A percentile compares a stretch with the other conserved stretches of the same genome.
phyloP scores from a whole-genome alignment of 2,797 vertebrate species.

The Bovichtus diacanthus region DNA sequence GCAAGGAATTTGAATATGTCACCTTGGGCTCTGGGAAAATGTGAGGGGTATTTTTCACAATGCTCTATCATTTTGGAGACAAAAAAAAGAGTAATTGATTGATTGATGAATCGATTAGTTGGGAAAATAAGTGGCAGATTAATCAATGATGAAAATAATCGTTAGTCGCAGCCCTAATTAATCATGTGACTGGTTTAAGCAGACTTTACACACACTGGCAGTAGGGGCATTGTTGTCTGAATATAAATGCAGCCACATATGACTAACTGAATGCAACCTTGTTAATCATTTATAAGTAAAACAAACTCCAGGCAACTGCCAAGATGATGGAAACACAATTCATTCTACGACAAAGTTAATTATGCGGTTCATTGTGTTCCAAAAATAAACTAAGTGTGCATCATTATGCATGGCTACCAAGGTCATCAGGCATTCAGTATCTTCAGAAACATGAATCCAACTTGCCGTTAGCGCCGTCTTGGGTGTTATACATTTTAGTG shows the following conservation, averaged over 20 bases:
- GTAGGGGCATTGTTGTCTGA: slow-evolving; percentile 53
- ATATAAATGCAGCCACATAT: slow-evolving; percentile 63
- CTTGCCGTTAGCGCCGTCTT: slow-evolving; percentile 31
- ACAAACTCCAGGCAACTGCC: slow-evolving; percentile 73
- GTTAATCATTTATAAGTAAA: slow-evolving; percentile 75
- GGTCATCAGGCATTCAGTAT: slow-evolving; percentile 69
- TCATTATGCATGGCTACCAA: slow-evolving; percentile 74
- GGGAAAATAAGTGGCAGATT: slow-evolving; percentile 39
- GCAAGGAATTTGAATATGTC: slow-evolving; percentile 18
- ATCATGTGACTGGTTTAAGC: slow-evolving; percentile 45
- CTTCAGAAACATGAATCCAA: slow-evolving; percentile 56
- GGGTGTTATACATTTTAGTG: slow-evolving; percentile 54
- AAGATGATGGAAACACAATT: slow-evolving; percentile 66
- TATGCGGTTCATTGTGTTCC: slow-evolving; percentile 71
- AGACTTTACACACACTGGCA: slow-evolving; percentile 41
- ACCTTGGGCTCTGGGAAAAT: slow-evolving; percentile 27
- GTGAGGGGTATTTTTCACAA: slow-evolving; percentile 19
- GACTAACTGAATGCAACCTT: slow-evolving; percentile 70
- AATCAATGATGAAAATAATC: slow-evolving; percentile 58
- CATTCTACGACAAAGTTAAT: slow-evolving; percentile 77
- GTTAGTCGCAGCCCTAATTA: slow-evolving; percentile 46
- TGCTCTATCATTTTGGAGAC: slow-evolving; percentile 34
- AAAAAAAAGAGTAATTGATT: slow-evolving; percentile 43
- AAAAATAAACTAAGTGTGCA: slow-evolving; percentile 76
- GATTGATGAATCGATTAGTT: slow-evolving; percentile 45